Conservation (phyloP, 2,797 vertebrate species). For the Percopsis omiscomaycus region DNA sequence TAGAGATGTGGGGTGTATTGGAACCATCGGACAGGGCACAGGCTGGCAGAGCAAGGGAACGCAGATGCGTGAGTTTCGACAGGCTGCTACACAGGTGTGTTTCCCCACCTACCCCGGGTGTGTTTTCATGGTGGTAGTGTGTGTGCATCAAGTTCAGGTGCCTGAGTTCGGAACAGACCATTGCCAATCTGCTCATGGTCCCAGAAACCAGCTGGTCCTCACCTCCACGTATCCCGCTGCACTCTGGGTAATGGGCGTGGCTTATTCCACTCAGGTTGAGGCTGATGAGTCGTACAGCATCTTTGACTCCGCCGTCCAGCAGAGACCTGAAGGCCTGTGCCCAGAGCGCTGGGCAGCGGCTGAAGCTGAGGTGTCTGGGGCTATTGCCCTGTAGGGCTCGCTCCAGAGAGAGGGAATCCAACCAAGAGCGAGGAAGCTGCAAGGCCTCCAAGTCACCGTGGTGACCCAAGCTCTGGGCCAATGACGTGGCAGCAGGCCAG, state of each 20-base stretch:
- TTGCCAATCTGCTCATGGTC: conserved; percentile 81
- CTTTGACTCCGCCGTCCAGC: conserved; percentile 78
- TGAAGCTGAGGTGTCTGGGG: conserved; percentile 92
- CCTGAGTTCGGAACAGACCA: conserved; percentile 80
- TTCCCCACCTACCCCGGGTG: conserved; percentile 66
- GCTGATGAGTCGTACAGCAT: conserved; percentile 83
- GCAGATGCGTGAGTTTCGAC: conserved; percentile 79
- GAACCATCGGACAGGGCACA: conserved; percentile 83
- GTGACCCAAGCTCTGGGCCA: conserved; percentile 83
- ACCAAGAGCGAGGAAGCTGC: conserved; percentile 92
- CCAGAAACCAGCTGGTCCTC: conserved; percentile 86
- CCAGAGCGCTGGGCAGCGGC: conserved; percentile 85
- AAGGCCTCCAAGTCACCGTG: conserved; percentile 86
- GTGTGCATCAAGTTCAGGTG: conserved; percentile 94
- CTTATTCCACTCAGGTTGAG: conserved; percentile 91
- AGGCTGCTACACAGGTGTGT: conserved; percentile 87
- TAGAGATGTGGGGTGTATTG: conserved; percentile 35
- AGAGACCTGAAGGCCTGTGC: conserved; percentile 83
- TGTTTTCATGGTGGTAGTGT: conserved; percentile 84
- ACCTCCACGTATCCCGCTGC: conserved; percentile 73
- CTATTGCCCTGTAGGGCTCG: conserved; percentile 86
- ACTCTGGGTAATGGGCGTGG: conserved; percentile 83
- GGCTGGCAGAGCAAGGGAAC: conserved; percentile 86
- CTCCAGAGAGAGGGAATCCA: conserved; percentile 85
- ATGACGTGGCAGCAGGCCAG: conserved; percentile 82